phyloP scores from a whole-genome alignment of 2,888 invertebrate genomes.

The Polyploca ridens region DNA sequence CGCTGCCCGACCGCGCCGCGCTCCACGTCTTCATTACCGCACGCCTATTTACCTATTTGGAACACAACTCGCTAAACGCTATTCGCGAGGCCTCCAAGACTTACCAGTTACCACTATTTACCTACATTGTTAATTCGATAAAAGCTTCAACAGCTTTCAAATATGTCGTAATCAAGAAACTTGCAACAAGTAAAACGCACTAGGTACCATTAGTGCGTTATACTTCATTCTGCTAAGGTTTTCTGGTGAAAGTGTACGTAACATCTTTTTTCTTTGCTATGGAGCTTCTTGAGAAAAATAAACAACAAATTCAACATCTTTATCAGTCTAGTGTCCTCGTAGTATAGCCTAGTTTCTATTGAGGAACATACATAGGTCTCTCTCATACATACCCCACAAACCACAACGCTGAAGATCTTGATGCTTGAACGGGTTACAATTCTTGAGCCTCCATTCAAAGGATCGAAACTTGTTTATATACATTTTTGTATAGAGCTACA shows the following conservation, averaged over 20 bases:
- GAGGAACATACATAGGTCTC: too few relatives aligned
- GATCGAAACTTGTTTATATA: too few relatives aligned
- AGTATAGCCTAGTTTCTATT: too few relatives aligned
- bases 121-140: slow-evolving; percentile 1
- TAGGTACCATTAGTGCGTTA: background rate
- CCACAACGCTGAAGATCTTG: too few relatives aligned
- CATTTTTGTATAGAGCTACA: too few relatives aligned
- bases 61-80: slow-evolving; percentile 53
- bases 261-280: too few relatives aligned
- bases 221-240: background rate
- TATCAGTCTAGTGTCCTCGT: too few relatives aligned
- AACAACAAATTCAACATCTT: too few relatives aligned
- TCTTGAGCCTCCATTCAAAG: too few relatives aligned
- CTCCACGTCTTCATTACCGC: slow-evolving; percentile 71
- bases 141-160: slow-evolving; percentile 7
- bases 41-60: slow-evolving; percentile 49
- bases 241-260: background rate
- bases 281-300: too few relatives aligned
- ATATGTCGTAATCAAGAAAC: slow-evolving; percentile 4
- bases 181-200: background rate
- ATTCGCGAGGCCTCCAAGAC: slow-evolving; percentile 59
- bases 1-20: slow-evolving; percentile 24
- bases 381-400: too few relatives aligned
- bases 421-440: too few relatives aligned
- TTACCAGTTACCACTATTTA: slow-evolving; percentile 20